Evolutionary conservation across 2,888 invertebrate species (phyloP), one percentile per base, ranked within the genome.

Genomic region (Priapulus caudatus): DNA sequence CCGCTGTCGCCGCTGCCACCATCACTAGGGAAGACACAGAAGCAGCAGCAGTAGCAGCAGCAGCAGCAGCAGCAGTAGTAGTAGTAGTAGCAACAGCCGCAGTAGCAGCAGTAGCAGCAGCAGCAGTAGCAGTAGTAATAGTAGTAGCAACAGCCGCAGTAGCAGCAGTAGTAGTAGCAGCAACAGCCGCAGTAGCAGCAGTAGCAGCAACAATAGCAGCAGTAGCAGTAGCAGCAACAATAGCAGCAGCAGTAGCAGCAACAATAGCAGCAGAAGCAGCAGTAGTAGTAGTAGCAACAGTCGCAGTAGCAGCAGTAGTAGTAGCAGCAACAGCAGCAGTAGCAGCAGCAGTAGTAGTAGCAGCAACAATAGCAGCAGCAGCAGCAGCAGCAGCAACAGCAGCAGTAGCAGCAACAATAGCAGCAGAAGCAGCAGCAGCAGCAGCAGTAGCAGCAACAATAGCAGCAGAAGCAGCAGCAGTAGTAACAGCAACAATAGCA

Each of bases 11-110:
- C n/a, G 33, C 33, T 33, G 33, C 33, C n/a, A n/a, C 33, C 10
- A 10, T 33, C 10, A n/a, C 33, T 10, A 33, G 33, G 10, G 10
- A 10, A n/a, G n/a, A n/a, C n/a, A n/a, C n/a, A n/a, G n/a, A n/a
- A n/a, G n/a, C n/a, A n/a, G n/a, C n/a, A n/a, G n/a, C 33, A 33
- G 33, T n/a, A 33, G 33, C 33, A 33, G 33, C 33, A 33, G 33
- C 33, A 33, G 33, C 33, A 33, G 33, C 33, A 33, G 33, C 33
- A 33, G 33, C 33, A 33, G 33, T n/a, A 33, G 33, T n/a, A 33
- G 33, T n/a, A 33, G 33, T n/a, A 33, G 33, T n/a, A 33, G 33
- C 33, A 33, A n/a, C 33, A 33, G 33, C 33, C 10, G 33, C 33
- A 33, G 33, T n/a, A 33, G 33, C 33, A 33, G 33, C 33, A 33